Conservation (phyloP, 2,797 vertebrate genomes). For the Cichlasoma orientale region DNA sequence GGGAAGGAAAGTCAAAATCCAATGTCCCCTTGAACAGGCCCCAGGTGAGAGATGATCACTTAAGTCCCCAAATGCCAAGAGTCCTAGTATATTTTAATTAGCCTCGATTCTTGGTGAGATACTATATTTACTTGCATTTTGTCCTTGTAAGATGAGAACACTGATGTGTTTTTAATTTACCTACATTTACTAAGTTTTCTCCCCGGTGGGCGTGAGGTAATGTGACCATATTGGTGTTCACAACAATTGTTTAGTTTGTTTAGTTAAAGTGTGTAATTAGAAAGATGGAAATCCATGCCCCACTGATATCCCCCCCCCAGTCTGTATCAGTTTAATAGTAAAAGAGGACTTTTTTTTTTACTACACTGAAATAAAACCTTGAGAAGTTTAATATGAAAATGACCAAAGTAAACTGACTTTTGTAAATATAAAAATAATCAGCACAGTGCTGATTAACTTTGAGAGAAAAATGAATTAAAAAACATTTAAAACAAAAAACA, state of each 20-base stretch:
- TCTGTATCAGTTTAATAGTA: background rate
- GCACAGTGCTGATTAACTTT: background rate
- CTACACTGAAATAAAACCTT: background rate
- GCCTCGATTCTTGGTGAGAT: slow-evolving; percentile 53
- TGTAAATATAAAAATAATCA: background rate
- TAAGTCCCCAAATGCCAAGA: slow-evolving; percentile 42
- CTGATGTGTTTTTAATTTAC: slow-evolving; percentile 53
- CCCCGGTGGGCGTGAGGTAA: slow-evolving; percentile 22
- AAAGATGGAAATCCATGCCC: background rate
- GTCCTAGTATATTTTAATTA: slow-evolving; percentile 59
- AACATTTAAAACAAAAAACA: background rate
- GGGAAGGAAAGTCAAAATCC: slow-evolving; percentile 5
- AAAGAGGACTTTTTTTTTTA: background rate
- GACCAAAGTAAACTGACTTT: background rate
- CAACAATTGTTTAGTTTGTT: background rate
- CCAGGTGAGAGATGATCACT: slow-evolving; percentile 49
- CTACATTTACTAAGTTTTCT: slow-evolving; percentile 39
- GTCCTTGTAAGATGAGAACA: slow-evolving; percentile 16
- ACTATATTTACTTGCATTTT: slow-evolving; percentile 58
- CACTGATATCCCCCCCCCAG: background rate
- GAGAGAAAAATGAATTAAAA: no score
- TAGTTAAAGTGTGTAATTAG: background rate
- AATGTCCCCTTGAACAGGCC: slow-evolving; percentile 30
- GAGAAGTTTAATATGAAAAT: background rate
- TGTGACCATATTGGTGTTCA: background rate